Percentiles rank a stretch among this genome's conserved stretches.
Evolutionary conservation across 2,113 vertebrate species (phyloP).

Genomic region (Tretioscincus oriximinensis): DNA sequence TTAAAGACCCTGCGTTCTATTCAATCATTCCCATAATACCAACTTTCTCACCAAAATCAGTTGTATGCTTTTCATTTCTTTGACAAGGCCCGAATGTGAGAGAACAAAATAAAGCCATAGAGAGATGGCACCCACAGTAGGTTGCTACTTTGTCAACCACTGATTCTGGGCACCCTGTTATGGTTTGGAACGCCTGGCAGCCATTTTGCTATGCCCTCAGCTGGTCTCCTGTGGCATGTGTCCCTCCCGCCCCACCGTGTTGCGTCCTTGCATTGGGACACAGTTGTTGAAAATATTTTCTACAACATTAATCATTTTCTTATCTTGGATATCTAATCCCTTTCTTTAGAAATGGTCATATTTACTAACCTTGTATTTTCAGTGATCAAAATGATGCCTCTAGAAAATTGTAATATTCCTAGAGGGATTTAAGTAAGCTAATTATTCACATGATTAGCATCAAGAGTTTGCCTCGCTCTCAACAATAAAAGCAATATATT

Average conservation of each 20-base stretch:
- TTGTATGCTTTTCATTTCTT: neutral
- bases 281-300: too few relatives aligned
- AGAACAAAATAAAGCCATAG: neutral
- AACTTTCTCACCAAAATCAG: neutral
- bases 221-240: too few relatives aligned
- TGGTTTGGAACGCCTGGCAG: too few relatives aligned
- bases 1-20: neutral
- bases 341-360: neutral
- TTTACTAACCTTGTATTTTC: conserved; percentile 36
- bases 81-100: neutral
- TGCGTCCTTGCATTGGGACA: too few relatives aligned
- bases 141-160: too few relatives aligned
- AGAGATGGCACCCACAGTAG: neutral
- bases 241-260: too few relatives aligned
- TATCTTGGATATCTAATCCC: conserved; percentile 49
- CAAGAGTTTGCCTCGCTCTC: conserved; percentile 50
- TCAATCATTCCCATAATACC: neutral
- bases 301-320: conserved; percentile 45
- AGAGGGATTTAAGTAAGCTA: conserved; percentile 51
- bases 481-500: conserved; percentile 50
- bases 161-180: too few relatives aligned
- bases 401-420: conserved; percentile 9
- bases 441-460: conserved; percentile 48
- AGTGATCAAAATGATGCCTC: conserved; percentile 25
- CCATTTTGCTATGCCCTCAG: too few relatives aligned